Evolutionary conservation across 2,113 vertebrate species (phyloP).

Genomic region (Sialia sialis): DNA sequence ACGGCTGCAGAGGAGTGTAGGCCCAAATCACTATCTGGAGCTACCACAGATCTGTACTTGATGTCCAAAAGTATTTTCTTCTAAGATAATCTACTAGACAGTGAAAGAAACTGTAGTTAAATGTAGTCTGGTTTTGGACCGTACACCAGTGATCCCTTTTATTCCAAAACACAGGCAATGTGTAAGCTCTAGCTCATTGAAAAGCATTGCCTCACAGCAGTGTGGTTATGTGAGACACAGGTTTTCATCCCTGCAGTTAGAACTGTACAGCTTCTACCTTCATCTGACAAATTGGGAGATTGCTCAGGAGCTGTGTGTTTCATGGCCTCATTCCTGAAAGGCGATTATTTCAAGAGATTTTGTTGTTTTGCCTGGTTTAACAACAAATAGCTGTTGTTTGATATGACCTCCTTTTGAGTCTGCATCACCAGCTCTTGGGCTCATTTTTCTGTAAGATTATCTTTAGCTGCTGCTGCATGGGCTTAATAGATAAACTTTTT

Average conservation of each 20-base stretch:
- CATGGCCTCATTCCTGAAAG: background rate
- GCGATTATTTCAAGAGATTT: slow-evolving; percentile 30
- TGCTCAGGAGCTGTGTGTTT: background rate
- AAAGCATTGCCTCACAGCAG: background rate
- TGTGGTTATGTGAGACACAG: background rate
- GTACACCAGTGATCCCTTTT: background rate
- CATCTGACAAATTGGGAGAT: background rate
- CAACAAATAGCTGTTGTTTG: slow-evolving; percentile 21
- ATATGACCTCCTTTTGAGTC: slow-evolving; percentile 7
- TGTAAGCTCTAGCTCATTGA: background rate
- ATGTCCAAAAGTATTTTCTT: background rate
- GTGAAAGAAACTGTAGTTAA: background rate
- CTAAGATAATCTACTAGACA: background rate
- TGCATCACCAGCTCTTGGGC: background rate
- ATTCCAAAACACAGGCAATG: background rate
- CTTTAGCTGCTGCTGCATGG: background rate
- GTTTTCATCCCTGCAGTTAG: background rate
- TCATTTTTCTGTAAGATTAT: slow-evolving; percentile 12
- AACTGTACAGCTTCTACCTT: background rate
- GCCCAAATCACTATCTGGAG: background rate
- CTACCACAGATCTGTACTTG: background rate
- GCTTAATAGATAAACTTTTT: background rate
- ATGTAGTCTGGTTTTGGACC: background rate
- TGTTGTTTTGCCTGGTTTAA: slow-evolving; percentile 6
- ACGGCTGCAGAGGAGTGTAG: background rate